Evolutionary conservation across 2,888 invertebrate genomes (phyloP), one percentile per base, ranked within the genome.

Genomic region (Embidobia sp.): DNA sequence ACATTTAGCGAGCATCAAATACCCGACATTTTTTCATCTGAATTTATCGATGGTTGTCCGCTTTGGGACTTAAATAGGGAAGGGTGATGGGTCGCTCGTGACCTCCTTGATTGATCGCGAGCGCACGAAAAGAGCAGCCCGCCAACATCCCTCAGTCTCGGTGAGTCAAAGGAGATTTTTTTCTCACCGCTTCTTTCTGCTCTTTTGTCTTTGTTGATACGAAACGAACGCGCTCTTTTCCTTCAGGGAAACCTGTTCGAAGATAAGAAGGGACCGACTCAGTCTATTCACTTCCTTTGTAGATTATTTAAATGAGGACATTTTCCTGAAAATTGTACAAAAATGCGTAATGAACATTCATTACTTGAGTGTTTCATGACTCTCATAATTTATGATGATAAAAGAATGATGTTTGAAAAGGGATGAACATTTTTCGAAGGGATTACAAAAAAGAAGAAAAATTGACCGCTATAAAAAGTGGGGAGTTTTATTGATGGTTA

Each of bases 101-200:
- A 79, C 74, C 64, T 67, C 33, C 67, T 73, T 77, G 77, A 77
- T 79, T 66, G 79, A 77, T 79, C 59, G 66, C 44, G 63, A 67
- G 40, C 40, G 57, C 70, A 69, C 53, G 51, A 27, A 63, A 42
- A 74, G 66, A 69, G 69, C 77, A 69, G 69, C 51, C 48, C 55
- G 37, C 42, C 57, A 46, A 69, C 73, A 64, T 74, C 49, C 77
- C 59, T 64, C 53, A 59, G 69, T 73, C 57, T 61, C 53, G 46
- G 19, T 27, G 29, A 73, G 63, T 67, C 72, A 67, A 77, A 77
- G 61, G 67, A 42, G 35, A 61, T 55, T 67, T 69, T 44, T 67
- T 61, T 59, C 63, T 73, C 31, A 5, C 37, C 51, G 53, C 37
- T 61, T 66, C 67, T 42, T 63, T 63, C 51, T 19, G 19, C 64